Conservation (phyloP, 1,140 invertebrate species). For the Sesamia nonagrioides region DNA sequence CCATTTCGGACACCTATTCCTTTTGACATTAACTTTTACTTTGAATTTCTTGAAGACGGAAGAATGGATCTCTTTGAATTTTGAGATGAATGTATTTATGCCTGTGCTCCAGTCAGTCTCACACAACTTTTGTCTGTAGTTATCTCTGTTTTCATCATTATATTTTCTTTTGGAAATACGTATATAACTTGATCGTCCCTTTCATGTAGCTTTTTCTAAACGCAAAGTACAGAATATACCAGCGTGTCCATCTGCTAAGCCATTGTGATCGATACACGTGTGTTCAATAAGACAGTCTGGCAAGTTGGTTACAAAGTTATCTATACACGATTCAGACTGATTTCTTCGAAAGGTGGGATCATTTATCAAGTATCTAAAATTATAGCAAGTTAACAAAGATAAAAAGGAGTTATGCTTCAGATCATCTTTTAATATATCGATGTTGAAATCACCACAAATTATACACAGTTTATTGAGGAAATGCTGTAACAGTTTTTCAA, state of each 20-base stretch:
- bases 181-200: background rate
- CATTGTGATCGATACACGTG: background rate
- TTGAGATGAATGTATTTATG: too few species aligned
- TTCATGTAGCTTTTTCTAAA: background rate
- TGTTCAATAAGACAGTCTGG: background rate
- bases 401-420: background rate
- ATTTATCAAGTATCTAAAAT: background rate
- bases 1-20: too few species aligned
- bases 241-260: background rate
- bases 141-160: background rate
- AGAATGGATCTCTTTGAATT: background rate
- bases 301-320: background rate
- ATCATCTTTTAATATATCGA: background rate
- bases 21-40: too few species aligned
- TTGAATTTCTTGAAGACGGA: too few species aligned
- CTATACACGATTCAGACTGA: background rate
- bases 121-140: too few species aligned
- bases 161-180: background rate
- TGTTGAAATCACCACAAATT: slow-evolving; percentile 5
- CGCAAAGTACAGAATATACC: background rate
- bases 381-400: background rate
- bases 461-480: slow-evolving; percentile 13
- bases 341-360: background rate
- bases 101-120: too few species aligned
- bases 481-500: background rate